Conservation (phyloP, 2,888 invertebrate genomes). For the Amblyjoppa proteus region DNA sequence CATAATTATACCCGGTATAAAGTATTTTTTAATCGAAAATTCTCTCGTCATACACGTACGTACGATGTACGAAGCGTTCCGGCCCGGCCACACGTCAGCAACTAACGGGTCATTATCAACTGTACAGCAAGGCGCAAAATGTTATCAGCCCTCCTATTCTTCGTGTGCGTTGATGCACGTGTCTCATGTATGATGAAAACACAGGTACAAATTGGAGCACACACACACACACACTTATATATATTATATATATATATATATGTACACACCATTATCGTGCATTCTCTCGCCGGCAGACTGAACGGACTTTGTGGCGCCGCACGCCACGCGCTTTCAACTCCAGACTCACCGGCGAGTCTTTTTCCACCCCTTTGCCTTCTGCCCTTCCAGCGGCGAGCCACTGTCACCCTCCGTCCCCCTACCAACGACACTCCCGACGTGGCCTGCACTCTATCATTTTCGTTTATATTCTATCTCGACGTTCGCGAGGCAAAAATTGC, state of each 20-base stretch:
- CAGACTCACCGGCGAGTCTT: conserved; percentile 78
- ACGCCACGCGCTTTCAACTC: conserved; percentile 74
- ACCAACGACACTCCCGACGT: conserved; percentile 43
- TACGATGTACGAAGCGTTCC: conserved; percentile 15
- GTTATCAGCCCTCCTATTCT: conserved; percentile 5
- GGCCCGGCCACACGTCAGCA: background rate
- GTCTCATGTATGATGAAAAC: conserved; percentile 9
- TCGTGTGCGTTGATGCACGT: conserved; percentile 12
- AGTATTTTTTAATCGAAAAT: conserved; percentile 13
- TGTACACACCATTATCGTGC: conserved; percentile 48
- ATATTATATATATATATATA: conserved; percentile 1
- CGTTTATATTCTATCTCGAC: conserved; percentile 25
- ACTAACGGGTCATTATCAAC: conserved; percentile 34
- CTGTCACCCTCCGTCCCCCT: conserved; percentile 13
- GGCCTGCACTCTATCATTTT: conserved; percentile 68
- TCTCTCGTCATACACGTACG: background rate
- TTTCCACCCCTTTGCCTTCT: conserved; percentile 55
- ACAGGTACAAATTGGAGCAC: conserved; percentile 2
- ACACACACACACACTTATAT: background rate
- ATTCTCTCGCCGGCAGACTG: conserved; percentile 54
- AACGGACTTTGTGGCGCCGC: conserved; percentile 79
- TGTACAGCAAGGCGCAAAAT: conserved; percentile 26
- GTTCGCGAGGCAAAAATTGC: background rate
- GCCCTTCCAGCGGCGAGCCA: conserved; percentile 34
- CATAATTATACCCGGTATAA: background rate